Percentiles rank a stretch among this genome's conserved stretches.
phyloP scores from a whole-genome alignment of 35 echinoderm and acorn worm species.

The Heliocidaris erythrogramma region DNA sequence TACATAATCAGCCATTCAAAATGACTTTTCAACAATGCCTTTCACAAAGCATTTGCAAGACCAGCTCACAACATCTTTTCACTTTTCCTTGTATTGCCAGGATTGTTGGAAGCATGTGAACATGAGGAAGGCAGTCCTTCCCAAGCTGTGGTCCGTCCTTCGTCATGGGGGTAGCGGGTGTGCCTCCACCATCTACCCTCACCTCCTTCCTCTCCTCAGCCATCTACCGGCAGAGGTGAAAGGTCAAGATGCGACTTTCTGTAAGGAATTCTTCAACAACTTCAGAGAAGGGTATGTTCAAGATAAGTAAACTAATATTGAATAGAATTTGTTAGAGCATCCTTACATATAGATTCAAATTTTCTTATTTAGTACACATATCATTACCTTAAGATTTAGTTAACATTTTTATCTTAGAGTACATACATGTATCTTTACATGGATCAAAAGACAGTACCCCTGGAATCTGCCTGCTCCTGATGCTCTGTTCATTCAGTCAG shows the following conservation, averaged over 20 bases:
- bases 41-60: too few relatives aligned
- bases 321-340: neutral
- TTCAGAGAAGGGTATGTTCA: constrained; percentile 80
- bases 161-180: constrained; percentile 69
- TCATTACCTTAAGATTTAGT: neutral
- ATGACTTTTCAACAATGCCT: too few relatives aligned
- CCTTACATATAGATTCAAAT: neutral
- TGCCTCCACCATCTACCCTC: constrained; percentile 76
- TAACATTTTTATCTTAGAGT: too few relatives aligned
- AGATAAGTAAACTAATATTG: neutral
- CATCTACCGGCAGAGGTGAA: constrained; percentile 79
- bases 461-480: too few relatives aligned
- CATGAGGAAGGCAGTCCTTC: constrained; percentile 81
- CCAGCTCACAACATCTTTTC: too few relatives aligned
- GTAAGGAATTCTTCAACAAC: constrained; percentile 84
- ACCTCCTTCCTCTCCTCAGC: constrained; percentile 87
- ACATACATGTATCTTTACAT: too few relatives aligned
- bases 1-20: too few relatives aligned
- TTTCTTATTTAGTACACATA: neutral
- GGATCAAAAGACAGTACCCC: too few relatives aligned
- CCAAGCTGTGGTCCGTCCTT: constrained; percentile 86
- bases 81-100: constrained; percentile 37
- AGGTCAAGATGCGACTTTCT: constrained; percentile 70
- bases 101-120: constrained; percentile 89
- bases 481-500: too few relatives aligned